Percentiles rank a stretch among this genome's conserved stretches.
These are phyloP conservation scores for Eurystomus gularis DNA, from an alignment of 2,113 vertebrate species.

Conservation along the genomic window DNA sequence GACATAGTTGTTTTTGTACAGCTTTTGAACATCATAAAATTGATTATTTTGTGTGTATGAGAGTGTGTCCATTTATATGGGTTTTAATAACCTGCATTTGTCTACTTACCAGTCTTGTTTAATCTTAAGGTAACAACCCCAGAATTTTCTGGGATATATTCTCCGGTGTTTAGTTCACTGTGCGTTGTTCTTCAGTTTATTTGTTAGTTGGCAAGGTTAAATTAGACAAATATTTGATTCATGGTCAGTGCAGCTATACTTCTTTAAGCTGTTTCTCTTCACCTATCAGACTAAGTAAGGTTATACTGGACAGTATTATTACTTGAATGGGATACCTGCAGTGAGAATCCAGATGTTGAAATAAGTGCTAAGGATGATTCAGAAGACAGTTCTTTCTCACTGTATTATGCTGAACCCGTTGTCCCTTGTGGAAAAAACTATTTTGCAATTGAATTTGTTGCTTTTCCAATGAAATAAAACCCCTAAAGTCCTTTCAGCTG, in stretches of 20 bases:
- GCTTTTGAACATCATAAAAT: slow-evolving; percentile 16
- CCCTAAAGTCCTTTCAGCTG: background rate
- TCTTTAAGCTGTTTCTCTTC: background rate
- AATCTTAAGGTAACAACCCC: background rate
- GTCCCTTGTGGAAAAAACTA: background rate
- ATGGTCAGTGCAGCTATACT: background rate
- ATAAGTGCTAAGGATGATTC: background rate
- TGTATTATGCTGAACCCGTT: background rate
- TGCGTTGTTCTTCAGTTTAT: background rate
- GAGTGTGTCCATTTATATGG: background rate
- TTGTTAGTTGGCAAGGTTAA: background rate
- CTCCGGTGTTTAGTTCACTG: background rate
- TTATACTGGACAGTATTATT: background rate
- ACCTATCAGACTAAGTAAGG: background rate
- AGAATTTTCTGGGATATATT: background rate
- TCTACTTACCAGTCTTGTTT: background rate
- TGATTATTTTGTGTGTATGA: background rate
- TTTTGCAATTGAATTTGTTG: background rate
- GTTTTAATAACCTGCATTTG: background rate
- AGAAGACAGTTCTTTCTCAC: background rate
- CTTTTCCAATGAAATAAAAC: background rate
- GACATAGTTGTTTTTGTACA: background rate
- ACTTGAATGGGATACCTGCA: background rate
- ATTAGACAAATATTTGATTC: background rate
- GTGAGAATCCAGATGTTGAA: slow-evolving; percentile 12